phyloP scores from a whole-genome alignment of 2,888 invertebrate genomes.

The Pterostichus niger region DNA sequence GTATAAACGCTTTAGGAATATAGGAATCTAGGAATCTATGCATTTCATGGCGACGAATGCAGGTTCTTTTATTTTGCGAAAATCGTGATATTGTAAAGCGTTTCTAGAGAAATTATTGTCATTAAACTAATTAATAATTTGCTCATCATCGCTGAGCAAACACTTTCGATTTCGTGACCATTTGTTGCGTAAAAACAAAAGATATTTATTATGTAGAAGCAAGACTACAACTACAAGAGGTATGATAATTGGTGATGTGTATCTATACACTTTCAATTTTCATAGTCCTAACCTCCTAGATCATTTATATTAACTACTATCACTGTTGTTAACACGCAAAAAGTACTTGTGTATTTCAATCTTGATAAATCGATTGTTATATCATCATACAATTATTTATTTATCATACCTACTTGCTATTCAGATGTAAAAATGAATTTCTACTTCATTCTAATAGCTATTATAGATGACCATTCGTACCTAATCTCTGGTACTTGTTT shows the following conservation, averaged over 20 bases:
- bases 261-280: conserved; percentile 58
- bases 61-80: background rate
- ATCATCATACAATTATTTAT: conserved; percentile 8
- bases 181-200: conserved; percentile 37
- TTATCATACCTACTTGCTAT: background rate
- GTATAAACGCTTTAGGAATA: too few relatives aligned
- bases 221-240: background rate
- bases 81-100: conserved; percentile 5
- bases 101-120: conserved; percentile 3
- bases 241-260: conserved; percentile 55
- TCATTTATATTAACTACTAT: conserved; percentile 24
- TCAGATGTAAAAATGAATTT: background rate
- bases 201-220: conserved; percentile 16
- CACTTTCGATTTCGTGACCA: conserved; percentile 51
- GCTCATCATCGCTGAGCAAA: conserved; percentile 36
- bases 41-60: too few relatives aligned
- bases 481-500: too few relatives aligned
- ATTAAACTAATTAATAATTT: conserved; percentile 17
- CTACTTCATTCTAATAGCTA: too few relatives aligned
- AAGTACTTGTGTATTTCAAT: background rate
- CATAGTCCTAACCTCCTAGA: conserved; percentile 40
- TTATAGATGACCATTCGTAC: too few relatives aligned
- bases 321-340: conserved; percentile 13
- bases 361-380: conserved; percentile 17
- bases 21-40: conserved; percentile 19